These are phyloP conservation scores for Nipponia nippon DNA, from an alignment of 2,113 vertebrate genomes.

Conservation along the genomic window DNA sequence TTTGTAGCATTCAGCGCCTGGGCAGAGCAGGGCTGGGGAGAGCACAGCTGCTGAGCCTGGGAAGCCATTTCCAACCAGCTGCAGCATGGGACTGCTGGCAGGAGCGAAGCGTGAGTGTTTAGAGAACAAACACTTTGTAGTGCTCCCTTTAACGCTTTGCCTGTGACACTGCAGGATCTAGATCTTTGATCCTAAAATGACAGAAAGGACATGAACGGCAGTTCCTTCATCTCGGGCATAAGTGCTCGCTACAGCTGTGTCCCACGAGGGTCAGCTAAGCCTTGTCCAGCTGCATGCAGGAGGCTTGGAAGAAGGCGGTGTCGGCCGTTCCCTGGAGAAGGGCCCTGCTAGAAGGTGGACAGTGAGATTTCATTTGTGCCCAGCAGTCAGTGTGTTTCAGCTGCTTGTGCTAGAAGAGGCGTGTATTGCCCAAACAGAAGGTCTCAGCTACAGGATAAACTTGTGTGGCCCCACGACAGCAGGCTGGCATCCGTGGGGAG, in stretches of 20 bases:
- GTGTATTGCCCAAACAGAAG: accelerated
- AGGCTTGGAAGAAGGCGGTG: not conserved
- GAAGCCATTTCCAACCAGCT: not conserved
- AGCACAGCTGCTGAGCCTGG: not conserved
- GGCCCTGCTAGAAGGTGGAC: not conserved
- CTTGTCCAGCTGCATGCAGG: not conserved
- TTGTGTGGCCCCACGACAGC: not conserved
- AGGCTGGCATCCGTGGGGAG: not conserved
- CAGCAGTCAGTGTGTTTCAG: not conserved
- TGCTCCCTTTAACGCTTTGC: not conserved
- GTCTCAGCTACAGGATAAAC: not conserved
- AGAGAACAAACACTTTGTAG: not conserved
- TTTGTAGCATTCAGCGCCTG: not conserved
- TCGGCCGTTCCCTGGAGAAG: not conserved
- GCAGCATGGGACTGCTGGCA: not conserved
- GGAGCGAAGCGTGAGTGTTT: not conserved
- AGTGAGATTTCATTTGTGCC: not conserved
- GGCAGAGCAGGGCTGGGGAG: not conserved
- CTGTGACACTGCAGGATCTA: not conserved
- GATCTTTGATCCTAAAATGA: not conserved
- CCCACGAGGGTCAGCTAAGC: not conserved
- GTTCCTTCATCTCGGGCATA: not conserved
- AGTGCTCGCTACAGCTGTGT: not conserved
- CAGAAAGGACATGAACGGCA: not conserved
- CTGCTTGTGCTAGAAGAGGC: not conserved